Percentiles rank a stretch among this genome's conserved stretches.
These are phyloP conservation scores for Reinhardtius hippoglossoides DNA, from an alignment of 2,113 vertebrate species.

Conservation along the genomic window DNA sequence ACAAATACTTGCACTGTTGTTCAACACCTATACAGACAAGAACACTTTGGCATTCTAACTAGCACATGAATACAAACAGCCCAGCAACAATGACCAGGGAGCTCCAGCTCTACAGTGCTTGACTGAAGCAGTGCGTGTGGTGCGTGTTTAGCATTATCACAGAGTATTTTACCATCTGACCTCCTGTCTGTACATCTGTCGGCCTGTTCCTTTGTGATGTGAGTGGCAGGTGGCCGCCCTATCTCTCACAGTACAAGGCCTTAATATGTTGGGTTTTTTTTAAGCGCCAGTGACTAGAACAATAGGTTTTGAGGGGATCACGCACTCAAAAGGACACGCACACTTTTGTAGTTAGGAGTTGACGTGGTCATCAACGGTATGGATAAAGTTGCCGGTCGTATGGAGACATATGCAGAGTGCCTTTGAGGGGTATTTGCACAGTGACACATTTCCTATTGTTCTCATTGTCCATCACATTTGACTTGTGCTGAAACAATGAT, in stretches of 20 bases:
- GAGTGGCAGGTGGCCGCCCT: slow-evolving; percentile 75
- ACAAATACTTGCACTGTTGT: slow-evolving; percentile 15
- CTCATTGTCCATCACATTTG: neutral
- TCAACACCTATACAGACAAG: no score
- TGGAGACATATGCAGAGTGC: slow-evolving; percentile 1
- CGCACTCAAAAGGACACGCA: slow-evolving; percentile 23
- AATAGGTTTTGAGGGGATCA: slow-evolving; percentile 49
- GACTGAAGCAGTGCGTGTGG: slow-evolving; percentile 45
- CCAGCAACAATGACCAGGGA: slow-evolving; percentile 8
- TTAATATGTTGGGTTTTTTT: slow-evolving; percentile 35
- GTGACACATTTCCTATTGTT: neutral
- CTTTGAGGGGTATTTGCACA: neutral
- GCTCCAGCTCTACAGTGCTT: slow-evolving; percentile 12
- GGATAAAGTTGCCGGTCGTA: slow-evolving; percentile 14
- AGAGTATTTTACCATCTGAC: slow-evolving; percentile 75
- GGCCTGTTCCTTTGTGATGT: slow-evolving; percentile 70
- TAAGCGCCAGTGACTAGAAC: slow-evolving; percentile 53
- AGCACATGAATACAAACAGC: neutral
- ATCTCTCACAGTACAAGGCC: slow-evolving; percentile 49
- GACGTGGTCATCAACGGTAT: neutral
- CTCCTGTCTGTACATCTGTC: slow-evolving; percentile 74
- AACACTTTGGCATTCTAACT: no score
- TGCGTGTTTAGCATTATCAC: slow-evolving; percentile 65
- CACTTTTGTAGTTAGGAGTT: slow-evolving; percentile 18
- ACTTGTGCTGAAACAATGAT: neutral